Percentiles rank a stretch among this genome's conserved stretches.
Conservation (phyloP, 2,113 vertebrate genomes). For the Daphoenositta chrysoptera region DNA sequence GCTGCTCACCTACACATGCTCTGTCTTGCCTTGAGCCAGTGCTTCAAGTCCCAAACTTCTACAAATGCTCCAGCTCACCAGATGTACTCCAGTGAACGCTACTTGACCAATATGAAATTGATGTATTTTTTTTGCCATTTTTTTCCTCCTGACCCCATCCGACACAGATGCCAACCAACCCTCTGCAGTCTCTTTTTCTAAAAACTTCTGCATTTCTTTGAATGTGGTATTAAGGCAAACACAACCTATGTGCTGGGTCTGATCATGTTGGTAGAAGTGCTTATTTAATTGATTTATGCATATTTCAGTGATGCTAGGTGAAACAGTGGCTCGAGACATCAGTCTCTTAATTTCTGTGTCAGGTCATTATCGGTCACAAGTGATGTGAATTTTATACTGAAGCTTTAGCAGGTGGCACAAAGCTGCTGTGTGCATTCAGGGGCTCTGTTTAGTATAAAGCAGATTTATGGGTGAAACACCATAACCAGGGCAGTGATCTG, state of each 20-base stretch:
- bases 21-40: slow-evolving; percentile 22
- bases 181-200: not conserved
- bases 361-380: not conserved
- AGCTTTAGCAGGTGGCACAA: not conserved
- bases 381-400: not conserved
- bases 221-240: not conserved
- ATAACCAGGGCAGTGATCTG: not conserved
- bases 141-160: not conserved
- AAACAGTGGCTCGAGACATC: not conserved
- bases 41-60: slow-evolving; percentile 11
- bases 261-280: not conserved
- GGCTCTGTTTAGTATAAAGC: not conserved
- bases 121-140: not conserved
- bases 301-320: not conserved
- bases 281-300: not conserved
- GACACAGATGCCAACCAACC: not conserved
- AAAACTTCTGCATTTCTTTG: not conserved
- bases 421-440: not conserved
- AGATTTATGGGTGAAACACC: not conserved
- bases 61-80: slow-evolving; percentile 35
- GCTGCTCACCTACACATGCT: not conserved
- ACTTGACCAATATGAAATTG: not conserved
- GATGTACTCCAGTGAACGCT: not conserved
- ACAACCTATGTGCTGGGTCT: not conserved
- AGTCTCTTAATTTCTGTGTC: not conserved